A percentile compares a stretch with the other conserved stretches of the same genome.
Evolutionary conservation across 2,888 invertebrate genomes (phyloP).

Genomic region (Microplitis manilae): DNA sequence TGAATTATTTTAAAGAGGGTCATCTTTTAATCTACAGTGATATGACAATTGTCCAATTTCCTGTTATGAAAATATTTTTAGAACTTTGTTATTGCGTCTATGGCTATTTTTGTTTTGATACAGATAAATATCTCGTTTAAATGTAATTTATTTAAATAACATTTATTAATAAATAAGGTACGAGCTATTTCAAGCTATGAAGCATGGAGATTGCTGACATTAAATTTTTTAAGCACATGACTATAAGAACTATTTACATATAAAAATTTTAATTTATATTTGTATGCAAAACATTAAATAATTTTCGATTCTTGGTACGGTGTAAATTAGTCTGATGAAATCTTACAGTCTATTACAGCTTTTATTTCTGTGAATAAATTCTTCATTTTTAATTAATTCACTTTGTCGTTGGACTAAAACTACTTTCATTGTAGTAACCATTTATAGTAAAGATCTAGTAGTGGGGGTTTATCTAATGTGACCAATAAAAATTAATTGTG

Average conservation of each 20-base stretch:
- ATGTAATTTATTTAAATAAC: background rate
- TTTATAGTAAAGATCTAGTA: too few relatives aligned
- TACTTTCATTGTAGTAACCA: too few relatives aligned
- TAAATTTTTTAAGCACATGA: background rate
- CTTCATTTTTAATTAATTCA: too few relatives aligned
- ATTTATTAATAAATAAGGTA: background rate
- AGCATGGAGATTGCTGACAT: background rate
- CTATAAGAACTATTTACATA: background rate
- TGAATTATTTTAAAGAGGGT: constrained; percentile 20
- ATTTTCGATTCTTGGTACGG: too few relatives aligned
- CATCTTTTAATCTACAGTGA: constrained; percentile 26
- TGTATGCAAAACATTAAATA: background rate
- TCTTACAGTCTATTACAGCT: too few relatives aligned
- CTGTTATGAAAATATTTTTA: constrained; percentile 4
- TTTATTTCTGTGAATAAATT: too few relatives aligned
- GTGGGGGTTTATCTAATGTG: too few relatives aligned
- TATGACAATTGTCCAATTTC: constrained; percentile 12
- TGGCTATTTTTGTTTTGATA: background rate
- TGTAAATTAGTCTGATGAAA: too few relatives aligned
- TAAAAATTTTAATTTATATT: background rate
- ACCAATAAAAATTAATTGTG: too few relatives aligned
- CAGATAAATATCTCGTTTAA: background rate
- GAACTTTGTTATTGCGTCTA: background rate
- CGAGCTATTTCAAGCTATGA: background rate
- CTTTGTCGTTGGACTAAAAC: too few relatives aligned